A percentile compares a stretch with the other conserved stretches of the same genome.
Conservation (phyloP, 2,113 vertebrate genomes). For the Bufo gargarizans region DNA sequence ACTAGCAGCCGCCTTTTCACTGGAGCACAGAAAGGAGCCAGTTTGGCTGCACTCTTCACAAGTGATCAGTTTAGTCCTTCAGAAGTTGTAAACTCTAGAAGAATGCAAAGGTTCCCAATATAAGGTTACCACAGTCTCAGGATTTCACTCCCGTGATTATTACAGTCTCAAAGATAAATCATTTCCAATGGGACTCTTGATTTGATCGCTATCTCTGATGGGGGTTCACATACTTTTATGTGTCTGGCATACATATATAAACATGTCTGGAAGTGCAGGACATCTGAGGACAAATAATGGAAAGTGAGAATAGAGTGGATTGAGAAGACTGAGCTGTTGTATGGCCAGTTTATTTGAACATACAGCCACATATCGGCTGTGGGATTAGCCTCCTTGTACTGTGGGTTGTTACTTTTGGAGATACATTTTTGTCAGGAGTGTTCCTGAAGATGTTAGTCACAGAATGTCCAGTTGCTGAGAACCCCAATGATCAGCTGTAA, state of each 20-base stretch:
- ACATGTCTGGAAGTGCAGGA: background rate
- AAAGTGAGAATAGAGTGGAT: too few species aligned
- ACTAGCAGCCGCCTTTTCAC: constrained; percentile 36
- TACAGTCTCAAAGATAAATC: background rate
- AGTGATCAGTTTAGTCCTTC: constrained; percentile 12
- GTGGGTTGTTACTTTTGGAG: too few species aligned
- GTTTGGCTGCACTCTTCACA: constrained; percentile 28
- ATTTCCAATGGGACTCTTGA: background rate
- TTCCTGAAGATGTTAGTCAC: too few species aligned
- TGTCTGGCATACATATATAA: background rate
- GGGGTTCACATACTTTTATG: background rate
- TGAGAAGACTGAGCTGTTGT: background rate
- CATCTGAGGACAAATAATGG: background rate
- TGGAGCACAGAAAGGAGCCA: constrained; percentile 30
- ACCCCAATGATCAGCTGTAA: too few species aligned
- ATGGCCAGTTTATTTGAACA: background rate
- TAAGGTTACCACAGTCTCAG: constrained; percentile 21
- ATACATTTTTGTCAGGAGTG: too few species aligned
- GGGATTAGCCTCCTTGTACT: too few species aligned
- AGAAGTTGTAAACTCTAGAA: constrained; percentile 26
- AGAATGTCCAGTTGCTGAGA: too few species aligned
- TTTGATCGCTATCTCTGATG: background rate
- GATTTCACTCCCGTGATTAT: background rate
- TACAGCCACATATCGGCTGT: background rate
- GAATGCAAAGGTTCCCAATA: constrained; percentile 36